These are phyloP conservation scores for Sigmodon hispidus DNA, from an alignment of 2,113 vertebrate species.

Conservation along the genomic window DNA sequence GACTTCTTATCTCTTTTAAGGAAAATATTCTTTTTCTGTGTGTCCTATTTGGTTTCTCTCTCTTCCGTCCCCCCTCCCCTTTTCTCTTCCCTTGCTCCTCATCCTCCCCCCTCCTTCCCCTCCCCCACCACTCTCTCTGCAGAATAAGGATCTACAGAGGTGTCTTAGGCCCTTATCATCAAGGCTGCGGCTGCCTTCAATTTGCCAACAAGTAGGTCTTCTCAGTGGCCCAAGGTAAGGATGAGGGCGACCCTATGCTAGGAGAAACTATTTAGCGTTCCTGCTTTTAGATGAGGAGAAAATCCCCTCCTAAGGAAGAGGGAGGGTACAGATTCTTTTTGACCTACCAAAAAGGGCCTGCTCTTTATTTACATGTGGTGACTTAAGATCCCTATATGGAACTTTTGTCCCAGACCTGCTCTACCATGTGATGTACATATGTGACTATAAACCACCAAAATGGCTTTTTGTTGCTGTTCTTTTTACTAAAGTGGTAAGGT, in stretches of 20 bases:
- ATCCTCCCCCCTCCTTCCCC: too few relatives aligned
- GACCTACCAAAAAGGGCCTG: accelerated
- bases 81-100: too few relatives aligned
- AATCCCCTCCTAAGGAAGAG: background rate
- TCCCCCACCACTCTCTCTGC: too few relatives aligned
- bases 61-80: too few relatives aligned
- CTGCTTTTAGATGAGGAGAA: background rate
- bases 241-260: accelerated
- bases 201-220: too few relatives aligned
- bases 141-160: background rate
- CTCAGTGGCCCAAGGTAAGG: accelerated
- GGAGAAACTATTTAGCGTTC: accelerated
- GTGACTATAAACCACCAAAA: accelerated
- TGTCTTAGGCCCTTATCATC: accelerated
- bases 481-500: accelerated
- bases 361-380: accelerated
- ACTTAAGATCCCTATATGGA: accelerated
- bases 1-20: background rate
- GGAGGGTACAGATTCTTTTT: accelerated
- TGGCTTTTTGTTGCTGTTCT: background rate
- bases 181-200: background rate
- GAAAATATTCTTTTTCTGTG: background rate
- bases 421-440: too few relatives aligned
- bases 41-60: background rate
- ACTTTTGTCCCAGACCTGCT: too few relatives aligned